Conservation (phyloP, 2,113 vertebrate species). For the Ceuthmochares aereus region DNA sequence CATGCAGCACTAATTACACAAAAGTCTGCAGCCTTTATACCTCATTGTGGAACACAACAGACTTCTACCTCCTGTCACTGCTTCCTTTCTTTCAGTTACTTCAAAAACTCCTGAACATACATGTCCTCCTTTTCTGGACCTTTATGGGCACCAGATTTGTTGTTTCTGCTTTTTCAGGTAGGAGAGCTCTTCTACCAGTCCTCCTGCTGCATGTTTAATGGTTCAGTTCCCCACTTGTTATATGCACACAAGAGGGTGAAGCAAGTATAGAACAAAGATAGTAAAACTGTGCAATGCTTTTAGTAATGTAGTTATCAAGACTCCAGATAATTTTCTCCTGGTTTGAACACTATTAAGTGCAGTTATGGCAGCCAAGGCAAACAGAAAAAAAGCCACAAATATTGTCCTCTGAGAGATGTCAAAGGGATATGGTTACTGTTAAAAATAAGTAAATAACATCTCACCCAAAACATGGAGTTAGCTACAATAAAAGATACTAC, state of each 20-base stretch:
- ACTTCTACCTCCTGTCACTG: not conserved
- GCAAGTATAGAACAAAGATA: not conserved
- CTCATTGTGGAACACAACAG: not conserved
- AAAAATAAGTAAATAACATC: not conserved
- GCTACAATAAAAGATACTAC: not conserved
- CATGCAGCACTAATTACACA: not conserved
- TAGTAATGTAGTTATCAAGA: not conserved
- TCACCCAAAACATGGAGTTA: not conserved
- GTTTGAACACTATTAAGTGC: not conserved
- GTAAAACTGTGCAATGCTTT: not conserved
- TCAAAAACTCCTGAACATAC: not conserved
- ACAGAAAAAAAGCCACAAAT: not conserved
- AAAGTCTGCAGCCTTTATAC: not conserved
- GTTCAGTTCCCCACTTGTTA: not conserved
- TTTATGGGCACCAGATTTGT: not conserved
- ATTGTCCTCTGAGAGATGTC: not conserved
- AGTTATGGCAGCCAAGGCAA: not conserved
- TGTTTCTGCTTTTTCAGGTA: not conserved
- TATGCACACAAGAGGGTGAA: not conserved
- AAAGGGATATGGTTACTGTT: not conserved
- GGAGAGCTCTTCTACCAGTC: not conserved
- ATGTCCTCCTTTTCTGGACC: not conserved
- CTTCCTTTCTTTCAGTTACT: not conserved
- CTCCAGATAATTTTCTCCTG: not conserved
- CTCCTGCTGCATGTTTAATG: fast-evolving